phyloP scores from a whole-genome alignment of 1,140 invertebrate genomes.

The Melitaea cinxia region DNA sequence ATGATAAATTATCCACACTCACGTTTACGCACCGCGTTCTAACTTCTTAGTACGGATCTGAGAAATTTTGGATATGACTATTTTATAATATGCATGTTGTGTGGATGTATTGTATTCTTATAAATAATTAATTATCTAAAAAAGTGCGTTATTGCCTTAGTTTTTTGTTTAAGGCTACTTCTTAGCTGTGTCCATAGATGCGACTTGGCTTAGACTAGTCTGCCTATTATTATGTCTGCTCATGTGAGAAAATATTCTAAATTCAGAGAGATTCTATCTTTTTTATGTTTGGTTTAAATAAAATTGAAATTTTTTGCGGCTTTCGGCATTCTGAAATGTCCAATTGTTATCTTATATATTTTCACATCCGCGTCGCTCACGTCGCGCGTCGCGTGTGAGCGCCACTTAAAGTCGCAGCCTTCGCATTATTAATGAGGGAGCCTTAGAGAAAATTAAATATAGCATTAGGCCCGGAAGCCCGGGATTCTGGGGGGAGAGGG shows the following conservation, averaged over 20 bases:
- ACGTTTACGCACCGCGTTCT: constrained; percentile 47
- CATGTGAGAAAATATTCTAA: too few relatives aligned
- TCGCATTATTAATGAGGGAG: constrained; percentile 81
- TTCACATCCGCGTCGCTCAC: constrained; percentile 57
- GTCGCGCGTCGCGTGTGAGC: constrained; percentile 67
- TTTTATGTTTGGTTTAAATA: not conserved
- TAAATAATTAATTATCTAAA: too few relatives aligned
- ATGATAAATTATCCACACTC: constrained; percentile 79
- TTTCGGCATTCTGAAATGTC: constrained; percentile 1
- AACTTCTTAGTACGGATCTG: constrained; percentile 32
- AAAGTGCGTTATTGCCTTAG: too few relatives aligned
- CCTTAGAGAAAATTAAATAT: constrained; percentile 82
- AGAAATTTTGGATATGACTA: constrained; percentile 48
- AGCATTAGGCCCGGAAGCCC: constrained; percentile 79
- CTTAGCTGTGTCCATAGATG: too few relatives aligned
- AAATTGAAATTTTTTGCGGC: not conserved
- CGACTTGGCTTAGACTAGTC: too few relatives aligned
- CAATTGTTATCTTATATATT: constrained; percentile 34
- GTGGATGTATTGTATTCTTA: too few relatives aligned
- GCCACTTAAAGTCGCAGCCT: constrained; percentile 79
- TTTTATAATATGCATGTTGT: too few relatives aligned
- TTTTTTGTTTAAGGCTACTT: too few relatives aligned
- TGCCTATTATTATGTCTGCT: too few relatives aligned
- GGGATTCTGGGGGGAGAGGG: constrained; percentile 57
- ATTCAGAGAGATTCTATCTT: too few relatives aligned